These are phyloP conservation scores for Psittacula echo DNA, from an alignment of 2,797 vertebrate species.

Conservation along the genomic window DNA sequence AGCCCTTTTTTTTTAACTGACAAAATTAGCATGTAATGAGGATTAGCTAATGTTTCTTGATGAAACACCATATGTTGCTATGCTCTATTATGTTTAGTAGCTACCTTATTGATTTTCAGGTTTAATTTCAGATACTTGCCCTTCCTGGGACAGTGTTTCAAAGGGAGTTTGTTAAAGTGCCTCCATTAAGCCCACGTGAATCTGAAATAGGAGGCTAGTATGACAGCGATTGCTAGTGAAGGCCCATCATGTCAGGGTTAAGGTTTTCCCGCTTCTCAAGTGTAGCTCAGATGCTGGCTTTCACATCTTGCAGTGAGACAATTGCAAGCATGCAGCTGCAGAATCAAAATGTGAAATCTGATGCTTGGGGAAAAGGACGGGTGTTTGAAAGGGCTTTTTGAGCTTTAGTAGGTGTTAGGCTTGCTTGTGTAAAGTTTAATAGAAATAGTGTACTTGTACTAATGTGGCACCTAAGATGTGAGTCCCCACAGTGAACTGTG, in stretches of 20 bases:
- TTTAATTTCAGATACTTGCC: neutral
- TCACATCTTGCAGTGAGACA: accelerated
- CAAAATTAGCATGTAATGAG: neutral
- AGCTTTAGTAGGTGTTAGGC: neutral
- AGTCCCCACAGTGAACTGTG: neutral
- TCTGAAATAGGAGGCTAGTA: neutral
- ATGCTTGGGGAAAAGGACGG: neutral
- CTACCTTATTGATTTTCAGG: neutral
- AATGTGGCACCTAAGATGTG: neutral
- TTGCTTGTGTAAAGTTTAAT: neutral
- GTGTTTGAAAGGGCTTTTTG: neutral
- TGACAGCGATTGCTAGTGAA: neutral
- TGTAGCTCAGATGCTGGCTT: neutral
- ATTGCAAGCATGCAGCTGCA: neutral
- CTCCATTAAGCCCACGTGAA: neutral
- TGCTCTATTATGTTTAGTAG: neutral
- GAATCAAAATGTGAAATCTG: neutral
- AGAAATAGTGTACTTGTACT: accelerated
- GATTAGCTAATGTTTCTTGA: neutral
- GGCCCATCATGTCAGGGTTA: neutral
- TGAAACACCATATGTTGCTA: neutral
- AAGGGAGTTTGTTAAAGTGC: neutral
- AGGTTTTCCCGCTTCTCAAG: neutral
- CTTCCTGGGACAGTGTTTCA: neutral
- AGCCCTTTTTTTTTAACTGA: neutral